phyloP scores from a whole-genome alignment of 2,888 invertebrate species.

The Blastobasis lacticolella region DNA sequence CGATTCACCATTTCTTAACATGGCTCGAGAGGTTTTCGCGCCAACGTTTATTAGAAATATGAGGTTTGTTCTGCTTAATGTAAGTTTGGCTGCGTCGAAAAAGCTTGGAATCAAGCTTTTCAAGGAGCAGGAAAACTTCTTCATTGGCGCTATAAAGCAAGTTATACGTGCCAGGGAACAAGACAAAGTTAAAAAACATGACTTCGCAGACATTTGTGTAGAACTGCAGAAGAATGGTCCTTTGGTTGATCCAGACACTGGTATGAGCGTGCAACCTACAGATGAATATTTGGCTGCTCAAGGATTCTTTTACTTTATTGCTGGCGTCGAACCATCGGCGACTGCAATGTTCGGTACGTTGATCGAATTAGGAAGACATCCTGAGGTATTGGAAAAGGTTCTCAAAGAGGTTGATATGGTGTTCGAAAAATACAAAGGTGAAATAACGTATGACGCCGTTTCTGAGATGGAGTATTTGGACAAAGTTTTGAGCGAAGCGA shows the following conservation, averaged over 20 bases:
- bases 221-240: constrained; percentile 37
- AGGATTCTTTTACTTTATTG: constrained; percentile 49
- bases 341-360: constrained; percentile 34
- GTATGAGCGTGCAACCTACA: constrained; percentile 37
- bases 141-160: constrained; percentile 42
- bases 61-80: constrained; percentile 14
- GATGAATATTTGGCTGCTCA: constrained; percentile 46
- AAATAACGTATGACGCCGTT: constrained; percentile 33
- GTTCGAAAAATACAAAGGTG: constrained; percentile 24
- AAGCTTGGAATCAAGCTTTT: constrained; percentile 32
- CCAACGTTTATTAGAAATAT: constrained; percentile 12
- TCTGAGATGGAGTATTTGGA: constrained; percentile 40
- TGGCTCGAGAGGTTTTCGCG: constrained; percentile 10
- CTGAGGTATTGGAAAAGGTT: constrained; percentile 34
- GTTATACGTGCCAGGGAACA: constrained; percentile 34
- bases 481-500: constrained; percentile 33
- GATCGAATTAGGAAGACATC: constrained; percentile 40
- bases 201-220: constrained; percentile 46
- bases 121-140: constrained; percentile 33
- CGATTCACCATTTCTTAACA: constrained; percentile 36
- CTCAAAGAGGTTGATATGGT: constrained; percentile 43
- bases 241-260: constrained; percentile 32
- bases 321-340: constrained; percentile 53
- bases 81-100: constrained; percentile 18
- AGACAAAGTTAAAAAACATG: constrained; percentile 34